A percentile compares a stretch with the other conserved stretches of the same genome.
These are phyloP conservation scores for Forficula auricularia DNA, from an alignment of 1,140 invertebrate species.

Conservation along the genomic window DNA sequence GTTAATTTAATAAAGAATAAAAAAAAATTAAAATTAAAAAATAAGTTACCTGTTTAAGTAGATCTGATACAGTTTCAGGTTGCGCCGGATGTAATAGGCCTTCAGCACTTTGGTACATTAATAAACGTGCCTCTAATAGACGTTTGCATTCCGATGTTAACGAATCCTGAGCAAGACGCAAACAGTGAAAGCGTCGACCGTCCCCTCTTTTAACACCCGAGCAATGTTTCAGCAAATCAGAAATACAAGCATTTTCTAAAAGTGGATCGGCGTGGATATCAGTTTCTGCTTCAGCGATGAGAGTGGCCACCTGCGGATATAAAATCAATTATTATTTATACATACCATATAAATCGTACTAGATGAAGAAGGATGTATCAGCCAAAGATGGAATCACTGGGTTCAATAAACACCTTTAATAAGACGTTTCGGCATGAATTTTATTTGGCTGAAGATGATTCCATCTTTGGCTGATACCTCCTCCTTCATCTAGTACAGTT, in stretches of 20 bases:
- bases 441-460: too few species aligned
- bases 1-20: too few species aligned
- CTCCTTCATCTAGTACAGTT: too few species aligned
- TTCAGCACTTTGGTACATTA: conserved; percentile 2
- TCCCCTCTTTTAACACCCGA: conserved; percentile 63
- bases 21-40: conserved; percentile 1
- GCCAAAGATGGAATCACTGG: too few species aligned
- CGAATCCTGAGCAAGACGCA: background rate
- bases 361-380: too few species aligned
- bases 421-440: too few species aligned
- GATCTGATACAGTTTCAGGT: conserved; percentile 7
- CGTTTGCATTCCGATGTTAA: background rate
- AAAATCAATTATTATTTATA: too few species aligned
- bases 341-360: too few species aligned
- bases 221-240: conserved; percentile 72
- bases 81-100: background rate
- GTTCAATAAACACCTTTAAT: too few species aligned
- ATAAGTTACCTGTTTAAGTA: conserved; percentile 2
- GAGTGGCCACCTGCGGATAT: conserved; percentile 65
- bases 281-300: conserved; percentile 59
- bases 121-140: background rate
- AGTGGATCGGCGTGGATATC: conserved; percentile 72
- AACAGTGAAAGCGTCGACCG: conserved; percentile 33
- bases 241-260: conserved; percentile 53
- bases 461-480: too few species aligned